Evolutionary conservation across 2,113 vertebrate species (phyloP), one percentile per base, ranked within the genome.

Genomic region (Carettochelys insculpta): DNA sequence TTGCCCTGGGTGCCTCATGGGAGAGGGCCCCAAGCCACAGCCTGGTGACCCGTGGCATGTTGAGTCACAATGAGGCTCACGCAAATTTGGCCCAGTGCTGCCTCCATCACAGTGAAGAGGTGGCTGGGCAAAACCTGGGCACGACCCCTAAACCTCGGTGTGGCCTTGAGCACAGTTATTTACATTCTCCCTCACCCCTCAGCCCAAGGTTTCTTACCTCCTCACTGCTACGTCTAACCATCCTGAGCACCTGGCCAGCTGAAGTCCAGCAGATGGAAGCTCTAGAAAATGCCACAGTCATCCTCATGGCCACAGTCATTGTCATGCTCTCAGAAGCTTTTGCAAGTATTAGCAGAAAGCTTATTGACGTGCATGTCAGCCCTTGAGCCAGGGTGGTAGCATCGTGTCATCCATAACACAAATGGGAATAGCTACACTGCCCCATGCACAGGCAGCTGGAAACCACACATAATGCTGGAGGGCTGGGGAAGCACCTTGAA

Each of bases 301-400:
- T 1, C 51, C 68, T 56, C 47, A 68, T n/a, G n/a, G 25, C 8
- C 11, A 11, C 48, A 7, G 9, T 24, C 34, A 14, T 1, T 54
- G 58, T 56, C 47, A 68, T 91, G 47, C 48, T 92, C 77, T 38
- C 75, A 93, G 92, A 82, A 93, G 2, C 88, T 56, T 89, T 92
- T 94, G 71, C 83, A 94, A 84, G 82, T 90, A 90, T 94, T 92
- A 90, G 22, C 81, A 89, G 86, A 89, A 94, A 94, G 16, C 38
- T 22, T 43, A 82, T 89, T 90, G 85, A 14, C 68, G 58, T 91
- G 47, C 54, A 61, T 86, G 84, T 13, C 68, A 87, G 53, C 68
- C 52, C 81, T 61, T 43, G 68, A 79, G 81, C 0, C 0, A 76
- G 80, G 41, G 38, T 65, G 6, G 47, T 65, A 34, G 93, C 6